phyloP scores from a whole-genome alignment of 2,797 vertebrate genomes.

The Aselliscus stoliczkanus region DNA sequence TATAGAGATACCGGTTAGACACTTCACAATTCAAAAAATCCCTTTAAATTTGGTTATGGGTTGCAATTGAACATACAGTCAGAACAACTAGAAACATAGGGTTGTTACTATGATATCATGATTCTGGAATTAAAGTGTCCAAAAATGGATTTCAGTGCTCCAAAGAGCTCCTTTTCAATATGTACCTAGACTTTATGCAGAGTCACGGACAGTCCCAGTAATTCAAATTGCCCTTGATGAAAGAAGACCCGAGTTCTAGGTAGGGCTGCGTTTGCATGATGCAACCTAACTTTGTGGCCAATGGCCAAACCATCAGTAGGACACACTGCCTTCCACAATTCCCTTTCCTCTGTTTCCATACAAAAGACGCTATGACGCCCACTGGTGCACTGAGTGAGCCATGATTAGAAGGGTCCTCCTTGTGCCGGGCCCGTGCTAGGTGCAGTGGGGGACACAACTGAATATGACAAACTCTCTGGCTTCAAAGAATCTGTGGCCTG shows the following conservation, averaged over 20 bases:
- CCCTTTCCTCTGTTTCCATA: neutral
- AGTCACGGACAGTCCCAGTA: neutral
- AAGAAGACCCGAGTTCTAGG: neutral
- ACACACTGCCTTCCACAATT: neutral
- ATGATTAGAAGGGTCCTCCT: neutral
- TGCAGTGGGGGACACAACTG: neutral
- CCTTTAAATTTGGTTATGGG: neutral
- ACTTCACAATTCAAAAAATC: neutral
- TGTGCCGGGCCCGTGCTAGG: neutral
- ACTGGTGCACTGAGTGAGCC: neutral
- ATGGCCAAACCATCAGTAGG: neutral
- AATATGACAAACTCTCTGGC: neutral
- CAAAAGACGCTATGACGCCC: neutral
- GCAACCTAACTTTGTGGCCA: neutral
- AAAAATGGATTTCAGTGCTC: neutral
- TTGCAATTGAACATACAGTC: neutral
- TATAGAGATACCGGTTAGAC: neutral
- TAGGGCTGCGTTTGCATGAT: neutral
- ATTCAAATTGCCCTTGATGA: slow-evolving; percentile 14
- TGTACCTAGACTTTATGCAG: neutral
- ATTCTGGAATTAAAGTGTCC: neutral
- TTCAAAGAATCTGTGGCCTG: neutral
- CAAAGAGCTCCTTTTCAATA: neutral
- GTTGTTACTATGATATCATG: neutral
- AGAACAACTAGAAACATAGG: neutral